Percentiles rank a stretch among this genome's conserved stretches.
Conservation (phyloP, 1,140 invertebrate genomes). For the Phocides pigmalion region DNA sequence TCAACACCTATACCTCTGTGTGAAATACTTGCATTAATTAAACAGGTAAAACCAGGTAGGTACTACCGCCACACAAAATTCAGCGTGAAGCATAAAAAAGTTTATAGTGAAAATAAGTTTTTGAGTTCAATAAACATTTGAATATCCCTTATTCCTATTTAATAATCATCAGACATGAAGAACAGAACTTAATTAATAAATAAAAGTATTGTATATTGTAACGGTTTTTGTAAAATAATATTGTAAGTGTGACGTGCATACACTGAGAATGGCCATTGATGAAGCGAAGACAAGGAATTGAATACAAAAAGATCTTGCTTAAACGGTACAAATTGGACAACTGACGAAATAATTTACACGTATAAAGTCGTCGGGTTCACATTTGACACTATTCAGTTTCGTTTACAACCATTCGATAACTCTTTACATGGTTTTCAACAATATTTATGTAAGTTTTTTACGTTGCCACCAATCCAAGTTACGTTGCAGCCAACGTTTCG, state of each 20-base stretch:
- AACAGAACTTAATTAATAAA: no score
- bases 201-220: no score
- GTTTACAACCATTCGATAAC: constrained; percentile 35
- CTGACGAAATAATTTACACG: not conserved
- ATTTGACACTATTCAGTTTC: constrained; percentile 19
- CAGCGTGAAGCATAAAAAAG: no score
- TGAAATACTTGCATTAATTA: no score
- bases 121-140: no score
- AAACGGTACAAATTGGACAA: constrained; percentile 2
- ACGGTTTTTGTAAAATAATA: not conserved
- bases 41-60: no score
- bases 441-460: constrained; percentile 40
- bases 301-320: not conserved
- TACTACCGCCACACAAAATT: no score
- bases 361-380: constrained; percentile 24
- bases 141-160: no score
- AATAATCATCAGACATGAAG: no score
- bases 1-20: no score
- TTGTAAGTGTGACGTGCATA: not conserved
- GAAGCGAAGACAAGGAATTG: not conserved
- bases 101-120: no score
- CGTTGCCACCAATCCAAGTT: not conserved
- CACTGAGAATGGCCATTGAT: not conserved
- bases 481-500: not conserved
- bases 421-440: constrained; percentile 37